Evolutionary conservation across 2,113 vertebrate species (phyloP).

Genomic region (Albula glossodonta): DNA sequence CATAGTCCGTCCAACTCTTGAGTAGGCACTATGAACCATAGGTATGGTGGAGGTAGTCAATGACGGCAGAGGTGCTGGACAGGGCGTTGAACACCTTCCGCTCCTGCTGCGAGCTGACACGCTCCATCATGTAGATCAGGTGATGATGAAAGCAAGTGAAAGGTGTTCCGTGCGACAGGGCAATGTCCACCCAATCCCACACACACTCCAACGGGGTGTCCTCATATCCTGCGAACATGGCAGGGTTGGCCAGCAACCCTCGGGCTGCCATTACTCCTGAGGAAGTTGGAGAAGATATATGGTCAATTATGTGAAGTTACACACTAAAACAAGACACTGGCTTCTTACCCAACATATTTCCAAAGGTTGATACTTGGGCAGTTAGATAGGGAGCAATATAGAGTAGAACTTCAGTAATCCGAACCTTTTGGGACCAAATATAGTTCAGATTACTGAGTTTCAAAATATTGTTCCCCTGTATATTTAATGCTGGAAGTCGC

Average conservation of each 20-base stretch:
- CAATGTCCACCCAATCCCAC: slow-evolving; percentile 93
- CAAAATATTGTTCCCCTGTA: too few species aligned
- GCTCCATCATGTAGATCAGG: slow-evolving; percentile 97
- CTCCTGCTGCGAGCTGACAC: slow-evolving; percentile 89
- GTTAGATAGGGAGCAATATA: background rate
- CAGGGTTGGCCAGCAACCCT: slow-evolving; percentile 90
- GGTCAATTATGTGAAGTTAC: background rate
- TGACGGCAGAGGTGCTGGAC: slow-evolving; percentile 89
- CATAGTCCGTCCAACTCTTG: slow-evolving; percentile 9
- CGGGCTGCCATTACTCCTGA: slow-evolving; percentile 94
- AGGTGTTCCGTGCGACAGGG: slow-evolving; percentile 87
- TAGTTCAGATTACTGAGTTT: too few species aligned
- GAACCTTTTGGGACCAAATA: too few species aligned
- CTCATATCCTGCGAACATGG: slow-evolving; percentile 91
- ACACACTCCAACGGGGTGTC: slow-evolving; percentile 89
- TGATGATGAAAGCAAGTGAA: slow-evolving; percentile 96
- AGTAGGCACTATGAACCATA: slow-evolving; percentile 66
- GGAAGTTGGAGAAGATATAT: slow-evolving; percentile 20
- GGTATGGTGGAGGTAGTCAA: slow-evolving; percentile 86
- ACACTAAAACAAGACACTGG: background rate
- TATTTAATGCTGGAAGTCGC: too few species aligned
- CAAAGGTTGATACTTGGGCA: background rate
- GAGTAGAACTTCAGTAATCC: too few species aligned
- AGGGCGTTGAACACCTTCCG: slow-evolving; percentile 89
- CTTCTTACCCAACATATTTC: background rate